These are phyloP conservation scores for Hylomyscus alleni DNA, from an alignment of 2,797 vertebrate genomes.

Conservation along the genomic window DNA sequence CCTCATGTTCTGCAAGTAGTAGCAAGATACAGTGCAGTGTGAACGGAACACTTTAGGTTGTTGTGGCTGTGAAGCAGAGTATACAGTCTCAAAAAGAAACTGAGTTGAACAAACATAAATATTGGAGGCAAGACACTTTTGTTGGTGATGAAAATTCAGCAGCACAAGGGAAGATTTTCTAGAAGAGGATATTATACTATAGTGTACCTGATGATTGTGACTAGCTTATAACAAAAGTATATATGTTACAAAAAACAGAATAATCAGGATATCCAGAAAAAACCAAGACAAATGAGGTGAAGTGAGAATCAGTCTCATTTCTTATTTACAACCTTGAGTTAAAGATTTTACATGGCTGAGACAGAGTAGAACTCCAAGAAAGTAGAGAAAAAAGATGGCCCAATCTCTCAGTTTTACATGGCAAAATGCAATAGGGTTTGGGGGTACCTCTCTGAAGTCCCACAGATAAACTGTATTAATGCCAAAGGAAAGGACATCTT, in stretches of 20 bases:
- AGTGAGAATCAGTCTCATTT: conserved; percentile 5
- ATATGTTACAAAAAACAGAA: conserved; percentile 57
- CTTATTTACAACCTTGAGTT: neutral
- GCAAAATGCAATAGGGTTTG: neutral
- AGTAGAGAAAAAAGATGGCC: neutral
- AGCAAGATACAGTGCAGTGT: neutral
- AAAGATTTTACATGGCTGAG: neutral
- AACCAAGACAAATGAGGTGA: conserved; percentile 1
- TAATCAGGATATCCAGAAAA: neutral
- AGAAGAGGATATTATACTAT: neutral
- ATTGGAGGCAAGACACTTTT: conserved; percentile 51
- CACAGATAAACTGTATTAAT: conserved; percentile 6
- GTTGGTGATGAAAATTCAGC: conserved; percentile 7
- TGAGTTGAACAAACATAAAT: conserved; percentile 24
- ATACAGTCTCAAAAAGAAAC: neutral
- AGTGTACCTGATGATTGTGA: conserved; percentile 22
- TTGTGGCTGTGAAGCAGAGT: neutral
- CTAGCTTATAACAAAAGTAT: neutral
- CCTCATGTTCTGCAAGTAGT: neutral
- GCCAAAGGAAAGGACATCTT: neutral
- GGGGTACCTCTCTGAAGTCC: neutral
- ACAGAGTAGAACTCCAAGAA: conserved; percentile 24
- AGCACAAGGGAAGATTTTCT: neutral
- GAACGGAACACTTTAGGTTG: neutral
- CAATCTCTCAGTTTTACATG: neutral